Evolutionary conservation across 1,140 invertebrate species (phyloP).

Genomic region (Habropoda laboriosa): DNA sequence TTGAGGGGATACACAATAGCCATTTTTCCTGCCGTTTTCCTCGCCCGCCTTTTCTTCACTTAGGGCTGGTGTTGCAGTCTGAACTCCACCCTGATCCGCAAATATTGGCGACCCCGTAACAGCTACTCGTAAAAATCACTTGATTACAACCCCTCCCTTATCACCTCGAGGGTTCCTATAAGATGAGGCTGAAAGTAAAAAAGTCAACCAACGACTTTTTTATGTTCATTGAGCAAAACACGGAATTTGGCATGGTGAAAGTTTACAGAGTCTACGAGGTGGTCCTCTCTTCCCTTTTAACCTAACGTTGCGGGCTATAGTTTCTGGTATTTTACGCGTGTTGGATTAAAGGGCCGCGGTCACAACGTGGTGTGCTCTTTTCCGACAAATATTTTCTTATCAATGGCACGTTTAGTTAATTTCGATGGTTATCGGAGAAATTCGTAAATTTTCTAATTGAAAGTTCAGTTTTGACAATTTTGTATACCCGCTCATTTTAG

Average conservation of each 20-base stretch:
- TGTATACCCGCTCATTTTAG: no score
- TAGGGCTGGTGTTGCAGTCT: conserved; percentile 44
- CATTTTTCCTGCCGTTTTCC: conserved; percentile 29
- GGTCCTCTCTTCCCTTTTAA: background rate
- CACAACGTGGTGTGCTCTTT: no score
- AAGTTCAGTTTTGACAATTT: no score
- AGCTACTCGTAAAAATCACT: conserved; percentile 72
- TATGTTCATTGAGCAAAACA: conserved; percentile 29
- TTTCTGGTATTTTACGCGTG: background rate
- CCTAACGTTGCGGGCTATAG: background rate
- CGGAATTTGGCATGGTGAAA: conserved; percentile 5
- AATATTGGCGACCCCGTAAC: conserved; percentile 70
- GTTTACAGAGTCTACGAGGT: background rate
- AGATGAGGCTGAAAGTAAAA: conserved; percentile 42
- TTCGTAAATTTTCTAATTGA: no score
- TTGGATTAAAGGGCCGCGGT: no score
- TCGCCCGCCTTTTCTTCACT: conserved; percentile 49
- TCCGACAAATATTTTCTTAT: no score
- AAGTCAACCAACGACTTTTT: conserved; percentile 21
- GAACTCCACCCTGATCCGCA: conserved; percentile 68
- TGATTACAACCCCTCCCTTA: conserved; percentile 67
- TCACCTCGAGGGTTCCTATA: conserved; percentile 41
- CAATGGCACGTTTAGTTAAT: no score
- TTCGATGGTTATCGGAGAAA: no score
- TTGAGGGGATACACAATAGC: conserved; percentile 51